Base-by-base conservation (phyloP, 2,113 vertebrate genomes). In the Sander vitreus region DNA sequence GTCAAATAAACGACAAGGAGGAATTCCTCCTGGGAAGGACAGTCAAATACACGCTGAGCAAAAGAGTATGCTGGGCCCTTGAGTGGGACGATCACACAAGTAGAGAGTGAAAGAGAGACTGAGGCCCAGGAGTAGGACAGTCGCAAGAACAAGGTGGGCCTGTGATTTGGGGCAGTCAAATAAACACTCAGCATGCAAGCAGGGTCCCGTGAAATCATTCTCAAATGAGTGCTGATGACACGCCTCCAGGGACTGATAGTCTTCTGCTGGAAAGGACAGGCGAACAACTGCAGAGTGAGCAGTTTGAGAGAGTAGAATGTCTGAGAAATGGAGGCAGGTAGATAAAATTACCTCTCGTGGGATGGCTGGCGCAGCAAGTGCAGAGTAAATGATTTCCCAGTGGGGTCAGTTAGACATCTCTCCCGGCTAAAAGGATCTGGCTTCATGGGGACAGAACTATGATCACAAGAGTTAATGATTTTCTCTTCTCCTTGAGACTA, bases 311-410 rank as follows among this genome's bases (percentile, higher is more conserved):
- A 11, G 43, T 15, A 25, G 80, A 69, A 72, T 3, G 39, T 1
- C 74, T 67, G 73, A 80, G 85, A 85, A 85, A 87, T 72, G 88
- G 87, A 83, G 81, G 77, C 84, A 87, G 88, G 85, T 87, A 87
- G 90, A 91, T 91, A 92, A 84, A 93, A 92, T 92, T 88, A 91
- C 86, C 84, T 78, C 91, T 88, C 93, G 0, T 36, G 91, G 91
- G 91, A 91, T 3, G 48, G 75, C 74, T 80, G 86, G 83, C 58
- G 67, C 74, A 72, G 86, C 89, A 57, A 93, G 88, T 69, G 80
- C 12, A 21, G 84, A 86, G 92, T 93, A 74, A 93, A 94, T 94
- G 91, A 94, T 94, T 94, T 94, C 93, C 93, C 94, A 72, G 57
- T 50, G 81, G 92, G 88, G 91, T 86, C 90, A 91, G 92, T 94